Conservation (phyloP, 2,113 vertebrate species). For the Saccopteryx bilineata region DNA sequence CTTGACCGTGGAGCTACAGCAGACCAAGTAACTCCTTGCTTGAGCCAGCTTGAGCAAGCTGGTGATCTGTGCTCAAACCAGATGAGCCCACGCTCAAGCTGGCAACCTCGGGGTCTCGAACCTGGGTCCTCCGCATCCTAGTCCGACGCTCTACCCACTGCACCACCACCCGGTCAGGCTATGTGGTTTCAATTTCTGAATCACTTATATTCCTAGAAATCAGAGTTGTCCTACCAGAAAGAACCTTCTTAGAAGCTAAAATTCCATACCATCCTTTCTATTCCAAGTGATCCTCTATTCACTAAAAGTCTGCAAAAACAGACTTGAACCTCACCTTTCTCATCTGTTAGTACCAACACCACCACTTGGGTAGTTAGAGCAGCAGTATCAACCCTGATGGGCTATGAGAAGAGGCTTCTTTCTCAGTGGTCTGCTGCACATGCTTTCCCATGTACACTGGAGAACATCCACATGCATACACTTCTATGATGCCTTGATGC, state of each 20-base stretch:
- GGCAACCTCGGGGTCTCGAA: too few species aligned
- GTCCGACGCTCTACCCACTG: too few species aligned
- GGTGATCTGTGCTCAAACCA: too few species aligned
- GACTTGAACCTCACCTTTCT: not conserved
- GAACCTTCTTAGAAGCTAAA: not conserved
- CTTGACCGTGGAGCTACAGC: too few species aligned
- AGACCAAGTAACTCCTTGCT: too few species aligned
- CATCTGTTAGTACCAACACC: not conserved
- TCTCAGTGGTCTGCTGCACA: not conserved
- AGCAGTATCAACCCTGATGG: not conserved
- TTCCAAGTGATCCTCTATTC: conserved; percentile 33
- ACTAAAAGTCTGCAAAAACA: conserved; percentile 7
- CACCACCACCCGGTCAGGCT: too few species aligned
- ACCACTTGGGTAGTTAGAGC: conserved; percentile 25
- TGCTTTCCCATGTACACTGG: not conserved
- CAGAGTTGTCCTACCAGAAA: conserved; percentile 13
- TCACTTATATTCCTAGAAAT: conserved; percentile 11
- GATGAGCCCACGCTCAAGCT: too few species aligned
- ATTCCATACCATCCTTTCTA: not conserved
- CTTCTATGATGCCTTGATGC: not conserved
- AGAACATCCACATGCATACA: not conserved
- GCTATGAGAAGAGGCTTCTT: not conserved
- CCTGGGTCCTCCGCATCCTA: too few species aligned
- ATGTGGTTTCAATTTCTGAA: conserved; percentile 32
- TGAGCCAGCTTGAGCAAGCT: too few species aligned